These are phyloP conservation scores for Patella pellucida DNA, from an alignment of 2,888 invertebrate genomes.

Conservation along the genomic window DNA sequence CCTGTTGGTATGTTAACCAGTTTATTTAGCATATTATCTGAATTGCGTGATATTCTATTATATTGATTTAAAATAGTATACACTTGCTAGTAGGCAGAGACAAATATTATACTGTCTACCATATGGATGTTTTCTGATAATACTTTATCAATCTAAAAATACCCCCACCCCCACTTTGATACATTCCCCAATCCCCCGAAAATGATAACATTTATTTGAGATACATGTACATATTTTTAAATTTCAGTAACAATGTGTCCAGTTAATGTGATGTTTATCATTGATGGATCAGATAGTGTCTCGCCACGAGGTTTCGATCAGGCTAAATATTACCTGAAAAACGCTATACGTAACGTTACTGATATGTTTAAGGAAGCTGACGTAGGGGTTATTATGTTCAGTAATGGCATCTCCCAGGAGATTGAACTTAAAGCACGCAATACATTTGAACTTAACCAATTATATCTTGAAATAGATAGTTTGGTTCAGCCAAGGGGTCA, in stretches of 20 bases:
- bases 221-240: not conserved
- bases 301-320: slow-evolving; percentile 23
- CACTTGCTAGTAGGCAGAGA: no score
- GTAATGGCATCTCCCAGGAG: slow-evolving; percentile 18
- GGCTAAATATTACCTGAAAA: slow-evolving; percentile 26
- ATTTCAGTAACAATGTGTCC: slow-evolving; percentile 36
- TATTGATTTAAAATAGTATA: no score
- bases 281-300: slow-evolving; percentile 42
- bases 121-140: no score
- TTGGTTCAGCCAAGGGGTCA: slow-evolving; percentile 17
- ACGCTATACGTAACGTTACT: slow-evolving; percentile 28
- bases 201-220: no score
- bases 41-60: no score
- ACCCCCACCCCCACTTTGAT: no score
- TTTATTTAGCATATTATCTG: no score
- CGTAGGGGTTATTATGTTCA: slow-evolving; percentile 26
- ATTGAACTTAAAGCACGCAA: slow-evolving; percentile 10
- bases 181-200: no score
- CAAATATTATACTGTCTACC: no score
- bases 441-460: not conserved
- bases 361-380: slow-evolving; percentile 22
- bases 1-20: not conserved
- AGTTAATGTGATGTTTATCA: slow-evolving; percentile 33
- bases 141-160: no score
- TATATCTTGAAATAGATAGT: slow-evolving; percentile 5